Percentiles rank a stretch among this genome's conserved stretches.
Conservation (phyloP, 1,140 invertebrate genomes). For the Papilio polyxenes region DNA sequence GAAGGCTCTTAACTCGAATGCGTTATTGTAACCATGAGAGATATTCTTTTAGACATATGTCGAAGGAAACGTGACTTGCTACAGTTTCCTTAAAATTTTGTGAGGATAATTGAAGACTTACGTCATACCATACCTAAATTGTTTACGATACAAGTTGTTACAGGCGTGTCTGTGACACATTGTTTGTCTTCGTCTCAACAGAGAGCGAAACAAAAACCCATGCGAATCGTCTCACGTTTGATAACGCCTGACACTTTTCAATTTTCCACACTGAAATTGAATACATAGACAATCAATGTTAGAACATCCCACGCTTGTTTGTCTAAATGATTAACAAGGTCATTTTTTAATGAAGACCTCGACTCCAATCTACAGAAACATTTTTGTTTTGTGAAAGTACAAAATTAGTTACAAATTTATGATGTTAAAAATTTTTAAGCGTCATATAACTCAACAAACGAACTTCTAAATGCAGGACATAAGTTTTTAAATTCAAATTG, state of each 20-base stretch:
- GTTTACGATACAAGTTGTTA: slow-evolving; percentile 58
- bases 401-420: not conserved
- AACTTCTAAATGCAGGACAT: not conserved
- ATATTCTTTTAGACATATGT: not conserved
- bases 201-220: slow-evolving; percentile 46
- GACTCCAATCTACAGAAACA: not conserved
- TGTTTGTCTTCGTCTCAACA: slow-evolving; percentile 46
- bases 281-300: slow-evolving; percentile 1
- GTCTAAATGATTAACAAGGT: not conserved
- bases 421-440: too few species aligned
- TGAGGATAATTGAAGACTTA: slow-evolving; percentile 47
- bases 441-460: not conserved
- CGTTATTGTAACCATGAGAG: too few species aligned
- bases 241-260: slow-evolving; percentile 21
- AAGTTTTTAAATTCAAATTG: too few species aligned
- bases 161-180: slow-evolving; percentile 62
- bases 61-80: not conserved
- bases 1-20: not conserved
- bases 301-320: slow-evolving; percentile 5
- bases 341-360: not conserved
- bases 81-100: slow-evolving; percentile 38
- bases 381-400: not conserved
- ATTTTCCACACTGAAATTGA: not conserved
- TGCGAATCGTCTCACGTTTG: slow-evolving; percentile 45
- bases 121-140: slow-evolving; percentile 54